These are phyloP conservation scores for Tanytarsus gracilentus DNA, from an alignment of 2,888 invertebrate species.

Conservation along the genomic window DNA sequence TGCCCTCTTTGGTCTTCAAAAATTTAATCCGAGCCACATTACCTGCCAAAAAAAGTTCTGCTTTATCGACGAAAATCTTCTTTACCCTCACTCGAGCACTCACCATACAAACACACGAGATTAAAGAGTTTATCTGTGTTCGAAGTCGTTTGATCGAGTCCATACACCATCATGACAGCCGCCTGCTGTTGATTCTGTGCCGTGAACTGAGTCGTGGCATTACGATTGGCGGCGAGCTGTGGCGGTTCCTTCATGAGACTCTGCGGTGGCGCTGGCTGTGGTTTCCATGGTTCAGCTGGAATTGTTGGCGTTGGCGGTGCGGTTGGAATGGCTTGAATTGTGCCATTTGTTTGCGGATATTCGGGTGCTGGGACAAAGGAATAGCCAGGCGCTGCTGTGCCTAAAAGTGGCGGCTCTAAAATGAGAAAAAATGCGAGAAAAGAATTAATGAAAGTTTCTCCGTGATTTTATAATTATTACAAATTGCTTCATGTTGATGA, in stretches of 20 bases:
- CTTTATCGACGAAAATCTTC: constrained; percentile 15
- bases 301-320: constrained; percentile 40
- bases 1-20: constrained; percentile 95
- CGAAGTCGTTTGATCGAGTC: constrained; percentile 83
- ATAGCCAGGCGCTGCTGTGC: constrained; percentile 37
- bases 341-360: constrained; percentile 33
- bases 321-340: constrained; percentile 42
- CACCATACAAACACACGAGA: constrained; percentile 96
- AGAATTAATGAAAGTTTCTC: no score
- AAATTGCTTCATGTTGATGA: neutral
- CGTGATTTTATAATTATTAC: neutral
- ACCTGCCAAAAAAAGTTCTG: constrained; percentile 41
- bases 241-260: constrained; percentile 54
- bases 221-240: constrained; percentile 44
- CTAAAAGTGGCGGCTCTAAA: constrained; percentile 44
- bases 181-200: constrained; percentile 47
- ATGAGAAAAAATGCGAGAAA: constrained; percentile 31
- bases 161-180: constrained; percentile 97
- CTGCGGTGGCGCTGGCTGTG: constrained; percentile 41
- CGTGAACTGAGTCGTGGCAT: constrained; percentile 42
- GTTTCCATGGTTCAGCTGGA: constrained; percentile 42
- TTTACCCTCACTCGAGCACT: constrained; percentile 81
- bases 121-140: constrained; percentile 97
- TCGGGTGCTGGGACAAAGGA: constrained; percentile 43
- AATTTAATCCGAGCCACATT: constrained; percentile 63